Evolutionary conservation across 2,113 vertebrate species (phyloP), one percentile per base, ranked within the genome.

Genomic region (Ageneiosus marmoratus): DNA sequence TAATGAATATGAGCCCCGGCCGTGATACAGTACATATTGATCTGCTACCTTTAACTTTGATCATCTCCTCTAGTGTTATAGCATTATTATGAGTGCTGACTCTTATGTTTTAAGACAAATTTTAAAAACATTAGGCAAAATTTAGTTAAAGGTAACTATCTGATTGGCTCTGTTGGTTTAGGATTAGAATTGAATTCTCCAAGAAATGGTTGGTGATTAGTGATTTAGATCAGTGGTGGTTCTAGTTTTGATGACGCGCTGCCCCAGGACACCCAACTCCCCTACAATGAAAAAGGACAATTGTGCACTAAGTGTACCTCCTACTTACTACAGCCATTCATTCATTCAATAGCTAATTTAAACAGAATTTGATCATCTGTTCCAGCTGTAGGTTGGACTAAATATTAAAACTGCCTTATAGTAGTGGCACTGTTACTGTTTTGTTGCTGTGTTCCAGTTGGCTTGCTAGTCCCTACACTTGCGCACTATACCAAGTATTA

Each of bases 131-230:
- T n/a, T 50, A 20, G 48, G 55, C 32, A 76, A 76, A 34, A 41
- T 41, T 2, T 41, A 41, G 37, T 41, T 41, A 41, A n/a, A 41
- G 37, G 37, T 41, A 41, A 16, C 73, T 53, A 53, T 18, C 73
- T 73, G 24, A 73, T 73, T 73, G 34, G 34, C 34, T 41, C 20
- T 72, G 67, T 46, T 72, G 67, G 67, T n/a, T 72, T 46, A 70
- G 67, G 41, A 32, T 55, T 55, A 76, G 50, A 76, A 55, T 24
- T 12, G 29, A 76, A 55, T 76, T 55, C 24, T 76, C 32, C 11
- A 53, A 15, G 48, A 75, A 75, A 6, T 32, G 8, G 27, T 34
- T 75, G 48, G 27, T 32, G 27, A 74, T 50, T 73, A 44, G 34
- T 51, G 10, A 41, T 15, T 13, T 55, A 32, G 46, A 55, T 3